These are phyloP conservation scores for Psophia crepitans DNA, from an alignment of 2,113 vertebrate genomes.

Conservation along the genomic window DNA sequence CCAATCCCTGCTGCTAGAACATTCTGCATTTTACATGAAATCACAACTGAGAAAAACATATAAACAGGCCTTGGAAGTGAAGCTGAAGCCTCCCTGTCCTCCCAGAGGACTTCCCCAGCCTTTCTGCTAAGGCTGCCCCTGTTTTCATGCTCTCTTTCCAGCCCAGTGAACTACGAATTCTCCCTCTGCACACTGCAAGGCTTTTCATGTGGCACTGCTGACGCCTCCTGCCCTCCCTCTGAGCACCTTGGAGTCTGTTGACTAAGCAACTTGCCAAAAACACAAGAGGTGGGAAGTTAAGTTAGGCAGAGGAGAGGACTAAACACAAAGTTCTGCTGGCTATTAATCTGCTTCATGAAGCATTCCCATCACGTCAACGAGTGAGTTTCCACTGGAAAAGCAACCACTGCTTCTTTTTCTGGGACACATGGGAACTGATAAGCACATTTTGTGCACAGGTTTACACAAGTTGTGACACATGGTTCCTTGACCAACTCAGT, in stretches of 20 bases:
- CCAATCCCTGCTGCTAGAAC: neutral
- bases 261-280: neutral
- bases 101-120: neutral
- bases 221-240: neutral
- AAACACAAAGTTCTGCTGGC: neutral
- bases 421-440: neutral
- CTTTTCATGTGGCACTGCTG: neutral
- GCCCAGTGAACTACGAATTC: neutral
- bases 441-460: neutral
- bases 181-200: neutral
- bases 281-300: neutral
- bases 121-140: neutral
- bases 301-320: neutral
- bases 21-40: neutral
- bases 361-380: neutral
- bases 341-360: neutral
- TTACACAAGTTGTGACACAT: neutral
- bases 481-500: neutral
- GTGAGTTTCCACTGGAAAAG: neutral
- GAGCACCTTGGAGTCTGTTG: neutral
- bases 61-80: neutral
- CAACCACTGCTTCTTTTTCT: neutral
- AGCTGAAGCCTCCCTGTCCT: neutral
- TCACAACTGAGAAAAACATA: neutral
- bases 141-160: neutral